Percentiles rank a stretch among this genome's conserved stretches.
Conservation (phyloP, 2,797 vertebrate species). For the Chelidonichthys spinosus region DNA sequence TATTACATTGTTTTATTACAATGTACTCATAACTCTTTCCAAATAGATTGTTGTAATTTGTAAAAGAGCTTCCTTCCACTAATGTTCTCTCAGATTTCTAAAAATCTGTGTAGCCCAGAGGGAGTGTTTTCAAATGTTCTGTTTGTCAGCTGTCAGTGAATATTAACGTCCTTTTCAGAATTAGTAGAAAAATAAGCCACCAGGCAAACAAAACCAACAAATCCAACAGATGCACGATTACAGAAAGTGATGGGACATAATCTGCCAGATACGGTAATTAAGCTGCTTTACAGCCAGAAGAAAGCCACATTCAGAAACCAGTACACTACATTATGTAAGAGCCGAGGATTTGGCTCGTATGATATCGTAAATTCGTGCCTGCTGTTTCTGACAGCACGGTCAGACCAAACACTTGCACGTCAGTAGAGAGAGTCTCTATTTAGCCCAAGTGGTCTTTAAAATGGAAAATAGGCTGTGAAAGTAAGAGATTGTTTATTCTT, state of each 20-base stretch:
- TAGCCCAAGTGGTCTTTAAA: not conserved
- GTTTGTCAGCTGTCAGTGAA: conserved; percentile 58
- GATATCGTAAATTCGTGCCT: conserved; percentile 11
- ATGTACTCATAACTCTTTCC: conserved; percentile 2
- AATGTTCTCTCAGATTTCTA: not conserved
- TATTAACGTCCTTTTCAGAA: conserved; percentile 57
- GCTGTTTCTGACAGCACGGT: conserved; percentile 23
- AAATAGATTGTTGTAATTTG: not conserved
- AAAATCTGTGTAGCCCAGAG: not conserved
- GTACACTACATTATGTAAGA: conserved; percentile 40
- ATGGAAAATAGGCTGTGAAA: conserved; percentile 10
- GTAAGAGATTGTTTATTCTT: conserved; percentile 37
- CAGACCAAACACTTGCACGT: conserved; percentile 12
- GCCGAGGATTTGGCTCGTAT: conserved; percentile 13
- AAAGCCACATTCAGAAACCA: conserved; percentile 51
- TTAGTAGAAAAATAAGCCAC: conserved; percentile 64
- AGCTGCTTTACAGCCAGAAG: conserved; percentile 49
- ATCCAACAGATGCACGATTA: conserved; percentile 55
- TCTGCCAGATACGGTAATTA: conserved; percentile 62
- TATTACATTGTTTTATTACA: not conserved
- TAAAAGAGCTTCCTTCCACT: not conserved
- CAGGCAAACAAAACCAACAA: conserved; percentile 49
- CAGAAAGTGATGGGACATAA: conserved; percentile 60
- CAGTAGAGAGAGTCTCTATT: not conserved
- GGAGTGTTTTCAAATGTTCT: conserved; percentile 12